Percentiles rank a stretch among this genome's conserved stretches.
phyloP scores from a whole-genome alignment of 2,113 vertebrate species.

The Orycteropus afer region DNA sequence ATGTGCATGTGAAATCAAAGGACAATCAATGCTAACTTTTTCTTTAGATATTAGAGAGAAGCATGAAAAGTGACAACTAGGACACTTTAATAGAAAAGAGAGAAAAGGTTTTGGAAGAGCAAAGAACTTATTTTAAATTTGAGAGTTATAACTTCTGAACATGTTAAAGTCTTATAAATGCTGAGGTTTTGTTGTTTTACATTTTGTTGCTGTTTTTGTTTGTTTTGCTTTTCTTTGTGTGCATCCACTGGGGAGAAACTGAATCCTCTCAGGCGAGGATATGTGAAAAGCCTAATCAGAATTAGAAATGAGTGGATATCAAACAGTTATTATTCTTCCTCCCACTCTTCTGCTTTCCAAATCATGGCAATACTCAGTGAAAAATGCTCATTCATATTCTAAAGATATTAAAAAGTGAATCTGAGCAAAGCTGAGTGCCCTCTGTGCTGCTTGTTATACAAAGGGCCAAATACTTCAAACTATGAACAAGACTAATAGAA shows the following conservation, averaged over 20 bases:
- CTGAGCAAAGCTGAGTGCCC: conserved; percentile 1
- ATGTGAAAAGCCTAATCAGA: conserved; percentile 51
- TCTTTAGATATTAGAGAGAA: neutral
- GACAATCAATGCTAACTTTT: neutral
- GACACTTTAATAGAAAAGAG: neutral
- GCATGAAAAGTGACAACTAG: neutral
- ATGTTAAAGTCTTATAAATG: neutral
- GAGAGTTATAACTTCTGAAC: conserved; percentile 10
- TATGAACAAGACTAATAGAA: neutral
- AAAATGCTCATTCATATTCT: conserved; percentile 47
- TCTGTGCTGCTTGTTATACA: neutral
- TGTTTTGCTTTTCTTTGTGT: conserved; percentile 6
- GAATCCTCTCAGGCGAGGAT: neutral
- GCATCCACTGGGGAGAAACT: neutral
- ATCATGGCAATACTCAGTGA: conserved; percentile 13
- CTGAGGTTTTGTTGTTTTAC: neutral
- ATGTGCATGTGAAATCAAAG: neutral
- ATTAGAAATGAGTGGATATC: neutral
- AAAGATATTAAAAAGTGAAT: conserved; percentile 47
- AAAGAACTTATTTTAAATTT: conserved; percentile 18
- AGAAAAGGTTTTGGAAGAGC: neutral
- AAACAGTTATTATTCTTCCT: conserved; percentile 25
- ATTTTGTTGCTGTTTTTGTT: neutral
- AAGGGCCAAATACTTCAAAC: conserved; percentile 46
- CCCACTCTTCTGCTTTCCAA: conserved; percentile 29